These are phyloP conservation scores for Prionailurus bengalensis DNA, from an alignment of 2,113 vertebrate genomes.

Conservation along the genomic window DNA sequence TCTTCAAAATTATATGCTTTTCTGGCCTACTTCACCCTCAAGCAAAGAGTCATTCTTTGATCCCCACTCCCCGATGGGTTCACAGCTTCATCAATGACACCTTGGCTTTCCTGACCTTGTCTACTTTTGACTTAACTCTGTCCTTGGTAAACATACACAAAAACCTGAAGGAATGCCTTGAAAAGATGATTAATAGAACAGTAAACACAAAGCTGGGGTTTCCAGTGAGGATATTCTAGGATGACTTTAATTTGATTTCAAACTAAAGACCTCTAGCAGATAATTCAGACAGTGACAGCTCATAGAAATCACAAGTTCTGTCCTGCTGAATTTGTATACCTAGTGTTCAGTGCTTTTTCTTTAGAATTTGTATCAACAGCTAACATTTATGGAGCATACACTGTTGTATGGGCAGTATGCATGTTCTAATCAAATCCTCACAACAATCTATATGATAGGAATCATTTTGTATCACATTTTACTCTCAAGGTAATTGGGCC, in stretches of 20 bases:
- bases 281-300: neutral
- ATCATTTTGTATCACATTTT: neutral
- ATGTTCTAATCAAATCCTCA: neutral
- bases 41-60: neutral
- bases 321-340: neutral
- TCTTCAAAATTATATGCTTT: constrained; percentile 1
- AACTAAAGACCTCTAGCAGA: neutral
- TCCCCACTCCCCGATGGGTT: neutral
- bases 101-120: neutral
- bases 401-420: neutral
- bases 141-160: neutral
- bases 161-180: constrained; percentile 11
- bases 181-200: constrained; percentile 29
- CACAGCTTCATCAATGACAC: neutral
- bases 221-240: neutral
- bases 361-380: neutral
- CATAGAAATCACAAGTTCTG: neutral
- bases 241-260: constrained; percentile 46
- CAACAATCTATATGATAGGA: neutral
- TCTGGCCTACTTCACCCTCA: neutral
- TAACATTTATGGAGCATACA: constrained; percentile 2
- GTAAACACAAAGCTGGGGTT: neutral
- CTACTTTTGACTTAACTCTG: neutral
- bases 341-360: neutral
- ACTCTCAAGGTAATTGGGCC: neutral